A percentile compares a stretch with the other conserved stretches of the same genome.
Conservation (phyloP, 2,797 vertebrate species). For the Premnoplex brunnescens region DNA sequence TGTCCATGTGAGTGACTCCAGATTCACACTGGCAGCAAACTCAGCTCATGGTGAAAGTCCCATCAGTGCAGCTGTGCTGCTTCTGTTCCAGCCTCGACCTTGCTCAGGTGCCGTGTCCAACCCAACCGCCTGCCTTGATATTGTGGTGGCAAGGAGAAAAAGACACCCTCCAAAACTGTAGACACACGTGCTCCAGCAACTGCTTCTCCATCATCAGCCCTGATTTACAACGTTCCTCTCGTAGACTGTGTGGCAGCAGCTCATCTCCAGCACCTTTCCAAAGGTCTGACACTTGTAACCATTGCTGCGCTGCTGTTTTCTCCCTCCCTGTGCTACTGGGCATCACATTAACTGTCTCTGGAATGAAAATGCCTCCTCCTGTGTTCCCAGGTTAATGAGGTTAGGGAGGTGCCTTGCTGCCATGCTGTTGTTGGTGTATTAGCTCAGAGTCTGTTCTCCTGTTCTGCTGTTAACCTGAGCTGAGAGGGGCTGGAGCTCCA, state of each 20-base stretch:
- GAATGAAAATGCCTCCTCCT: neutral
- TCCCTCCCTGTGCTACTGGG: neutral
- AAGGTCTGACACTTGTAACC: neutral
- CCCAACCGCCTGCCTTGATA: neutral
- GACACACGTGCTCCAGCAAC: neutral
- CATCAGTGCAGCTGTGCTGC: neutral
- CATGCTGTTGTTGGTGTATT: neutral
- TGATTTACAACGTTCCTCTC: neutral
- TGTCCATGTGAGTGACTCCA: neutral
- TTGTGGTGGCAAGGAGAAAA: neutral
- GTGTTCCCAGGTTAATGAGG: neutral
- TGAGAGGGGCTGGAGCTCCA: neutral
- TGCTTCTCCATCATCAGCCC: neutral
- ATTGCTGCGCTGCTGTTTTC: neutral
- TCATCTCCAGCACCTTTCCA: neutral
- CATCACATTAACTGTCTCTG: neutral
- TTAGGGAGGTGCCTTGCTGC: neutral
- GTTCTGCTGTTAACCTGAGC: neutral
- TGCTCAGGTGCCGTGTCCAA: neutral
- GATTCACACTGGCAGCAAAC: neutral
- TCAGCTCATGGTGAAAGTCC: neutral
- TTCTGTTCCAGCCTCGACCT: rapidly evolving
- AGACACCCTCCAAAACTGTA: neutral
- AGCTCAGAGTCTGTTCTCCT: neutral
- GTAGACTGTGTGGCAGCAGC: neutral